Conservation (phyloP, 37 sponge, comb jelly and placozoan genomes). For the Diacarnus erythraeanus region DNA sequence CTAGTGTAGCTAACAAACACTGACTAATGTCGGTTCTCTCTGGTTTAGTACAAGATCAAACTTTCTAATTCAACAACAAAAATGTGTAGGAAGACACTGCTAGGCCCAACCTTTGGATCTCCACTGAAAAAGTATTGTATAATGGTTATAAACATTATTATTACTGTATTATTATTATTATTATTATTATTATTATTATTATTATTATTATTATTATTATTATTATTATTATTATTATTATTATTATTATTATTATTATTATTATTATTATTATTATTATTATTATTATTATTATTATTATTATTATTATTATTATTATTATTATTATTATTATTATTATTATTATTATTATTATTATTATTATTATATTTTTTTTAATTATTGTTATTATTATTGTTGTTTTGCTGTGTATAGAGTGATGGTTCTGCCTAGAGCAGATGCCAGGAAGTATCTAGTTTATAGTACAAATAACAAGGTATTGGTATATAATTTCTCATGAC, state of each 20-base stretch:
- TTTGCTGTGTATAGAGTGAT: constrained; percentile 31
- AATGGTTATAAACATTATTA: not conserved
- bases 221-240: too few relatives aligned
- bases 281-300: too few relatives aligned
- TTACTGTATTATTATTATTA: too few relatives aligned
- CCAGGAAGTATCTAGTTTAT: constrained; percentile 68
- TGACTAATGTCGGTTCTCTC: not conserved
- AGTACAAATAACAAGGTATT: constrained; percentile 82
- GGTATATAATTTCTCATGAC: too few relatives aligned
- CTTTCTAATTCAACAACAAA: constrained; percentile 93
- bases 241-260: too few relatives aligned
- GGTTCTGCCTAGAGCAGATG: constrained; percentile 55
- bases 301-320: too few relatives aligned
- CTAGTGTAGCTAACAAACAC: not conserved
- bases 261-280: too few relatives aligned
- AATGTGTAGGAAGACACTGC: constrained; percentile 91
- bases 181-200: not conserved
- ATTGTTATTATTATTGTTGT: not conserved
- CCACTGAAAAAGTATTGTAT: constrained; percentile 71
- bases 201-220: not conserved
- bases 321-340: too few relatives aligned
- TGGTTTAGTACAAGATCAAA: constrained; percentile 85
- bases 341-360: not conserved
- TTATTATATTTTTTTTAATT: not conserved
- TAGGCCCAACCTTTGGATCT: constrained; percentile 88